Base-by-base conservation (phyloP, 1,140 invertebrate species). In the Myzus persicae region DNA sequence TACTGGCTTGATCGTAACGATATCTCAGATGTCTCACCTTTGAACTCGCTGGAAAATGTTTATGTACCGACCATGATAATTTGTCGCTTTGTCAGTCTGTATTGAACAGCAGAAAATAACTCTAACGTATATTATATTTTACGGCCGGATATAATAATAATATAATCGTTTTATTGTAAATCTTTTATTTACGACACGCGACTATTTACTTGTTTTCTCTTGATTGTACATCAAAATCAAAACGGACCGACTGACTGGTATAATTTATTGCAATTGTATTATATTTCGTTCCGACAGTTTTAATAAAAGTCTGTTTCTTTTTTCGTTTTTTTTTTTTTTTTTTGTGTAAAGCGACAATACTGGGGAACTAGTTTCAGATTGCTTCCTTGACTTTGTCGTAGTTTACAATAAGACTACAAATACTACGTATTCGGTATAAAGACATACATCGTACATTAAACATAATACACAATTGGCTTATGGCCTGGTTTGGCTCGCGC, bases 1-100 rank as follows among this genome's bases (percentile, higher is more conserved):
- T 54, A n/a, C n/a, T 89, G 46, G n/a, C 87, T 38, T 38, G 46
- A 54, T 89, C 87, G n/a, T 36, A 54, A 54, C 22, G 36, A 54
- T 89, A 54, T 89, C 87, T 89, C 22, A 42, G 20, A 38, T 76
- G 87, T 36, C 46, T 89, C 87, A 89, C 87, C 87, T 89, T 38
- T 89, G n/a, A 89, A 89, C 87, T 22, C n/a, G 48, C 14, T 26
- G 46, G 24, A 1, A 1, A 54, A 89, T 40, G n/a, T n/a, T 38
- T 24, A 24, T n/a, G n/a, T 38, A 40, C 26, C 8, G 36, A 54
- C 87, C 7, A 48, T 76, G n/a, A 40, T 46, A 31, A 44, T 87
- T 46, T 87, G 44, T 87, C 6, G 59, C n/a, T n/a, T n/a, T 76
- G 59, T 76, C 31, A 76, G n/a, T n/a, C 31, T 76, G 59, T 76